phyloP scores from a whole-genome alignment of 2,113 vertebrate species.

The Piprites chloris region DNA sequence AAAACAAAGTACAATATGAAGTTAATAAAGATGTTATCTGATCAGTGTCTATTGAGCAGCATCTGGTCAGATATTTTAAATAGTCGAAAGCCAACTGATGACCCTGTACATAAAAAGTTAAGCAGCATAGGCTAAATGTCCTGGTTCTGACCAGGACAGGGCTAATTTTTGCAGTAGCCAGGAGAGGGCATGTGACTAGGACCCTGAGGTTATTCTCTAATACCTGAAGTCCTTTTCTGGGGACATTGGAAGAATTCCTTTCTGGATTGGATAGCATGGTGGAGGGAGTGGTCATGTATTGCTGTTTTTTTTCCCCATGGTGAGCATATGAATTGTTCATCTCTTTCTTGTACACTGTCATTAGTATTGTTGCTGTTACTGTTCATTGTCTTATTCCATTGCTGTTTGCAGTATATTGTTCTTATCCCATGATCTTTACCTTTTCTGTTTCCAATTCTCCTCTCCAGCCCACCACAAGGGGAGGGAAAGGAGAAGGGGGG shows the following conservation, averaged over 20 bases:
- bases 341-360: background rate
- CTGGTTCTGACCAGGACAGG: background rate
- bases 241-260: background rate
- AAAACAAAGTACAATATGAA: background rate
- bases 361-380: background rate
- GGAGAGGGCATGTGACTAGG: background rate
- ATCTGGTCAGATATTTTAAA: background rate
- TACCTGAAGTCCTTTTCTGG: background rate
- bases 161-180: background rate
- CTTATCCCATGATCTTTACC: background rate
- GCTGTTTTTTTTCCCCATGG: background rate
- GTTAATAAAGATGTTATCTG: background rate
- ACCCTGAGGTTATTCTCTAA: background rate
- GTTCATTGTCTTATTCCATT: background rate
- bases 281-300: background rate
- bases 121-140: background rate
- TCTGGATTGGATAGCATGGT: no score
- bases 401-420: background rate
- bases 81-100: background rate
- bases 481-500: rapidly evolving
- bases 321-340: background rate
- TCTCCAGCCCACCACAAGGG: background rate
- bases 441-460: background rate
- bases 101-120: background rate
- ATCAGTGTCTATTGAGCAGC: background rate